Evolutionary conservation across 2,888 invertebrate species (phyloP).

Genomic region (Poecilus cupreus): DNA sequence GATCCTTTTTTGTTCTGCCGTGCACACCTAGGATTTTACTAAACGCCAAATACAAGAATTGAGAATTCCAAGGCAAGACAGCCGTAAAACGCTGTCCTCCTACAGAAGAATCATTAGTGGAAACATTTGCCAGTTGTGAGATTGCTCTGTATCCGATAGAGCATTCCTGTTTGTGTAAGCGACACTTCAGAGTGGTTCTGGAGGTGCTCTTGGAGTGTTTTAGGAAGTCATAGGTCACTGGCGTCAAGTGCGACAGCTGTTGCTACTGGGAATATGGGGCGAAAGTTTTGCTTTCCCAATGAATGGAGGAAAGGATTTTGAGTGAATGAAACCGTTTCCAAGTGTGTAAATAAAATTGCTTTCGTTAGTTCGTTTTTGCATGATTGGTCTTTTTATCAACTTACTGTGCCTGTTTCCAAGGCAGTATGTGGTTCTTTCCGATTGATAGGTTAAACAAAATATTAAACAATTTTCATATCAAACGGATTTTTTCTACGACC

Average conservation of each 20-base stretch:
- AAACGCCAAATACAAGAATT: conserved; percentile 24
- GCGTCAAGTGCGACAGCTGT: conserved; percentile 50
- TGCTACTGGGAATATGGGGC: neutral
- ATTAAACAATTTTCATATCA: no score
- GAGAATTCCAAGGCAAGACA: neutral
- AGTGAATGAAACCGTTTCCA: no score
- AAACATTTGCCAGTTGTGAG: conserved; percentile 6
- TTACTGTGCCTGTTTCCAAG: no score
- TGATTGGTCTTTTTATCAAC: no score
- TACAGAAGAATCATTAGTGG: conserved; percentile 26
- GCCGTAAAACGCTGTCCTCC: neutral
- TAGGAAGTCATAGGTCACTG: conserved; percentile 57
- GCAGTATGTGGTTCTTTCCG: no score
- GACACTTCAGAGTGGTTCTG: neutral
- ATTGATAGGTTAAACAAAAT: no score
- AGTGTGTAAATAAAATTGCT: no score
- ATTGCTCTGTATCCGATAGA: neutral
- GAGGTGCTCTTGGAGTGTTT: conserved; percentile 27
- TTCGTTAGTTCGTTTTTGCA: no score
- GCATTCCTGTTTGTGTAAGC: neutral
- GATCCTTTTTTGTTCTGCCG: conserved; percentile 37
- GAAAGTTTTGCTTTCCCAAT: neutral
- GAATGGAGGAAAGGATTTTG: no score
- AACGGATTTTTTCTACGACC: no score
- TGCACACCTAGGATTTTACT: conserved; percentile 13